Conservation (phyloP, 2,113 vertebrate genomes). For the Sterna hirundo region DNA sequence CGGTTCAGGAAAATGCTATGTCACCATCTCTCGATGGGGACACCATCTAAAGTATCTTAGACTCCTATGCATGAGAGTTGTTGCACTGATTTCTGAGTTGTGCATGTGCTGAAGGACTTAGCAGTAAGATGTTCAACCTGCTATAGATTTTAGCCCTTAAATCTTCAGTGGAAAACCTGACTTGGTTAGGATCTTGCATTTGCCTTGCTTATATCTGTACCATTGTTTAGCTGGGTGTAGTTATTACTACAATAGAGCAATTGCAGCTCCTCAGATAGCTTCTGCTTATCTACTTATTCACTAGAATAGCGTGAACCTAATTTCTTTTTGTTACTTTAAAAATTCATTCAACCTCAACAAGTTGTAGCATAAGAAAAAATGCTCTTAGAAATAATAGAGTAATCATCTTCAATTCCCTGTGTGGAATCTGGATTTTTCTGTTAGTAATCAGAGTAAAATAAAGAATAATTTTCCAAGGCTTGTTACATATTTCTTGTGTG, state of each 20-base stretch:
- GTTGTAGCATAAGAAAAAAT: not conserved
- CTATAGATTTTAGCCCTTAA: not conserved
- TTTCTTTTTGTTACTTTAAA: not conserved
- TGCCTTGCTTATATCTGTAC: not conserved
- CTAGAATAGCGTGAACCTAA: not conserved
- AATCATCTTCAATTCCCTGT: not conserved
- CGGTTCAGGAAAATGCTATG: not conserved
- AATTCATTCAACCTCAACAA: not conserved
- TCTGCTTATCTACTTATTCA: not conserved
- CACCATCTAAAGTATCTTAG: too few relatives aligned
- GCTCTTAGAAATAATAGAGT: not conserved
- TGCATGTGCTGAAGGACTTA: not conserved
- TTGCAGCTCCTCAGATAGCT: not conserved
- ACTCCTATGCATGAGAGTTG: not conserved
- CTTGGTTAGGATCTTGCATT: not conserved
- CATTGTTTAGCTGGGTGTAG: not conserved
- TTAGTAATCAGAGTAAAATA: not conserved
- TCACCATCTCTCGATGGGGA: not conserved
- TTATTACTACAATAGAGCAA: not conserved
- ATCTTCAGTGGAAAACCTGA: not conserved
- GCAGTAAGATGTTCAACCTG: not conserved
- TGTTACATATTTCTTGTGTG: rapidly evolving
- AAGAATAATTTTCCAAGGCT: not conserved
- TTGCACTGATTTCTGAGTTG: not conserved
- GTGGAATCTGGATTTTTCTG: not conserved